Conservation (phyloP, 2,888 invertebrate genomes). For the Netelia inedita region DNA sequence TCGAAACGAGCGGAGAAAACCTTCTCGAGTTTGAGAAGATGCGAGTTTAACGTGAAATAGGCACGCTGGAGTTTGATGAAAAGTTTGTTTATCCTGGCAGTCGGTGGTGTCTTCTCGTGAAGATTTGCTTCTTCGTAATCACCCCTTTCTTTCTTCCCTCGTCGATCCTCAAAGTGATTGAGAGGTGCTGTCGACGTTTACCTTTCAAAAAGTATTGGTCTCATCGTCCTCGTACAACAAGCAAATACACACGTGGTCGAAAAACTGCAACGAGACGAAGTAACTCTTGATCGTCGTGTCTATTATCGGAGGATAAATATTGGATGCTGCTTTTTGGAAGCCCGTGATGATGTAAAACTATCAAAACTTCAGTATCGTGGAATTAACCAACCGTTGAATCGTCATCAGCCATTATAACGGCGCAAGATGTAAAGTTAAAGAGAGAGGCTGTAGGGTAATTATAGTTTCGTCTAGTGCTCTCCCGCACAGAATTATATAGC, state of each 20-base stretch:
- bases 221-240: not conserved
- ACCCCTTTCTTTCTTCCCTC: not conserved
- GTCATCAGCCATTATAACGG: constrained; percentile 9
- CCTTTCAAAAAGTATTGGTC: constrained; percentile 27
- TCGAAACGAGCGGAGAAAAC: not conserved
- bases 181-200: constrained; percentile 21
- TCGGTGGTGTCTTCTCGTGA: constrained; percentile 27
- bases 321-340: not conserved
- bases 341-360: constrained; percentile 4
- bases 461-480: constrained; percentile 56
- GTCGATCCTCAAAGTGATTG: constrained; percentile 22
- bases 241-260: constrained; percentile 3
- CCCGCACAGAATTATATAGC: constrained; percentile 44
- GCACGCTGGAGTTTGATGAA: constrained; percentile 4
- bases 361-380: constrained; percentile 12
- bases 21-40: constrained; percentile 1
- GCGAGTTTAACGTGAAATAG: not conserved
- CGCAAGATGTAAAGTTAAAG: constrained; percentile 3
- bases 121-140: not conserved
- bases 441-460: constrained; percentile 44
- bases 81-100: constrained; percentile 50
- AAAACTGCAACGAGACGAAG: constrained; percentile 1
- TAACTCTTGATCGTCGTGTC: not conserved
- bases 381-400: constrained; percentile 37
- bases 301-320: constrained; percentile 2